Evolutionary conservation across 2,888 invertebrate genomes (phyloP).

Genomic region (Aspidapion aeneum): DNA sequence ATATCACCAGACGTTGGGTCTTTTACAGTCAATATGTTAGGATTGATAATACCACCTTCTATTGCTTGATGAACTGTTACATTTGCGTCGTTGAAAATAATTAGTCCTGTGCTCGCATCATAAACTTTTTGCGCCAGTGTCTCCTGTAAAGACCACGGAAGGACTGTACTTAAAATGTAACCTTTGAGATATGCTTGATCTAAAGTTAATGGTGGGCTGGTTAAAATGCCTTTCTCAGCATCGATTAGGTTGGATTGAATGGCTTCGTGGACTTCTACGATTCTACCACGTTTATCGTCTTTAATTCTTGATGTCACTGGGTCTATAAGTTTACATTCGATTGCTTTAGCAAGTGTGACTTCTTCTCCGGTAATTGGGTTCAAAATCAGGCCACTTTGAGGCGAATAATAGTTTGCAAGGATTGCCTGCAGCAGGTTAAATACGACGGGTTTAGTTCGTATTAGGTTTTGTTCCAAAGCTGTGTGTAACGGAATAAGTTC

Average conservation of each 20-base stretch:
- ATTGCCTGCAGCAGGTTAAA: slow-evolving; percentile 72
- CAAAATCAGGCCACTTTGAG: slow-evolving; percentile 69
- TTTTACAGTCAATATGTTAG: slow-evolving; percentile 71
- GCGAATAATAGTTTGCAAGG: slow-evolving; percentile 72
- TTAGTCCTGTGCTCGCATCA: slow-evolving; percentile 68
- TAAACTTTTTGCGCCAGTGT: slow-evolving; percentile 78
- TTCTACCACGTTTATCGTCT: slow-evolving; percentile 64
- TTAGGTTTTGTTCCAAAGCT: slow-evolving; percentile 65
- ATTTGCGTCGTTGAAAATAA: slow-evolving; percentile 64
- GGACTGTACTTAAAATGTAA: slow-evolving; percentile 71
- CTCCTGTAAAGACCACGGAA: slow-evolving; percentile 81
- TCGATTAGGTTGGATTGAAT: slow-evolving; percentile 68
- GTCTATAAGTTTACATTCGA: slow-evolving; percentile 69
- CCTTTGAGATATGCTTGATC: slow-evolving; percentile 80
- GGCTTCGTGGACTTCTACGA: slow-evolving; percentile 67
- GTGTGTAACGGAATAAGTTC: slow-evolving; percentile 65
- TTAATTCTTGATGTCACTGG: slow-evolving; percentile 68
- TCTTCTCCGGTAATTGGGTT: slow-evolving; percentile 73
- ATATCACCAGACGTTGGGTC: slow-evolving; percentile 79
- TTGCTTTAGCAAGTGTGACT: slow-evolving; percentile 72
- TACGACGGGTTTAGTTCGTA: slow-evolving; percentile 65
- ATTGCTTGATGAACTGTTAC: slow-evolving; percentile 74
- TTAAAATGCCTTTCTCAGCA: slow-evolving; percentile 64
- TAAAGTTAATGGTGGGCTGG: slow-evolving; percentile 66
- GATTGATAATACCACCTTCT: slow-evolving; percentile 69